A percentile compares a stretch with the other conserved stretches of the same genome.
Conservation (phyloP, 2,797 vertebrate genomes). For the Enoplosus armatus region DNA sequence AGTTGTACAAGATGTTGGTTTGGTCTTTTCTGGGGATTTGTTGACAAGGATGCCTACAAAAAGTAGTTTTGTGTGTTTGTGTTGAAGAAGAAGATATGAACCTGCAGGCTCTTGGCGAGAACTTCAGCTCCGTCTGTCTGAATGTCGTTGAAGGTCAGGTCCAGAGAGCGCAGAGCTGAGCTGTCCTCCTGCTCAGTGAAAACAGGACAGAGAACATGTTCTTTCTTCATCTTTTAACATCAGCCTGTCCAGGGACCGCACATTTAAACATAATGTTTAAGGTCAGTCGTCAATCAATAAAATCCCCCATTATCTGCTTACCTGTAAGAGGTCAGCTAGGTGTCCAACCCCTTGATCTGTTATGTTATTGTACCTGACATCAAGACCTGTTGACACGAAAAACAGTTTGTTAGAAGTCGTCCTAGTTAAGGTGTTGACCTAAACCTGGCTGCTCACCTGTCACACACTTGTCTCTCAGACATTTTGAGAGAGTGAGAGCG, state of each 20-base stretch:
- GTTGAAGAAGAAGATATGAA: constrained; percentile 63
- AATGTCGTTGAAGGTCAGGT: constrained; percentile 93
- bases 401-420: not conserved
- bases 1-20: too few species aligned
- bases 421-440: not conserved
- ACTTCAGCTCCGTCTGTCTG: constrained; percentile 84
- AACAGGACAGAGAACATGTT: too few species aligned
- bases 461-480: constrained; percentile 75
- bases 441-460: constrained; percentile 78
- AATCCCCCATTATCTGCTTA: constrained; percentile 43
- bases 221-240: not conserved
- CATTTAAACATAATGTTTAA: not conserved
- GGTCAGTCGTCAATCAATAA: too few species aligned
- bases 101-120: constrained; percentile 88
- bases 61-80: not conserved
- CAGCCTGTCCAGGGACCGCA: not conserved
- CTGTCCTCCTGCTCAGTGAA: constrained; percentile 68
- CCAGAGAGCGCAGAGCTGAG: constrained; percentile 81
- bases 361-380: constrained; percentile 88
- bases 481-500: constrained; percentile 74
- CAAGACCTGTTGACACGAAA: constrained; percentile 81
- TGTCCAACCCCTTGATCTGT: constrained; percentile 84
- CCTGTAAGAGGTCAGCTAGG: constrained; percentile 87
- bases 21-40: not conserved
- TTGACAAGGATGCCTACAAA: not conserved